phyloP scores from a whole-genome alignment of 2,113 vertebrate genomes.

The Amazona vittata region DNA sequence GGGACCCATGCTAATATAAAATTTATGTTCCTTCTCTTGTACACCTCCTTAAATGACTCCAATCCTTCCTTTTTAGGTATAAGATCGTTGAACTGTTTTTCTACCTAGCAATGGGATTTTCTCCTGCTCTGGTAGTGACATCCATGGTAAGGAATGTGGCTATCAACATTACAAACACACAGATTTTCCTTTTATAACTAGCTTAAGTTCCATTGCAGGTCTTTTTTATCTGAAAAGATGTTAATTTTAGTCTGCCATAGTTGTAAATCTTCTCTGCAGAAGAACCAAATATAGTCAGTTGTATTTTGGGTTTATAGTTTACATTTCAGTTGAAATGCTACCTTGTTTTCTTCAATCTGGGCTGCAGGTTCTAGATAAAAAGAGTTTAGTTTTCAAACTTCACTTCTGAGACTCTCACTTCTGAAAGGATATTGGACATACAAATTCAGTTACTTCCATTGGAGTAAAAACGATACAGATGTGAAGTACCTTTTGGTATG shows the following conservation, averaged over 20 bases:
- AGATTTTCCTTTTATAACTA: not conserved
- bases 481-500: not conserved
- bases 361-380: not conserved
- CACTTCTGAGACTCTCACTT: not conserved
- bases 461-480: not conserved
- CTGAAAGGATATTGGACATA: not conserved
- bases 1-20: not conserved
- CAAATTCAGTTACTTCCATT: not conserved
- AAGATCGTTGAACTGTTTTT: constrained; percentile 96
- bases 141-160: constrained; percentile 88
- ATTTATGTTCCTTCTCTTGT: not conserved
- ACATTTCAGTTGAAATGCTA: not conserved
- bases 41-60: not conserved
- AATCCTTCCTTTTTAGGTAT: constrained; percentile 78
- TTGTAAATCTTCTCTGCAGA: not conserved
- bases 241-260: not conserved
- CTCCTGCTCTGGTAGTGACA: constrained; percentile 93
- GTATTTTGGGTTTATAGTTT: not conserved
- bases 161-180: not conserved
- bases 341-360: not conserved
- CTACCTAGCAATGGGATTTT: constrained; percentile 97
- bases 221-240: not conserved
- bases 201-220: not conserved
- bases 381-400: not conserved
- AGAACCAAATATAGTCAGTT: not conserved